phyloP scores from a whole-genome alignment of 37 sponge, comb jelly and placozoan genomes.

The Bolinopsis microptera region DNA sequence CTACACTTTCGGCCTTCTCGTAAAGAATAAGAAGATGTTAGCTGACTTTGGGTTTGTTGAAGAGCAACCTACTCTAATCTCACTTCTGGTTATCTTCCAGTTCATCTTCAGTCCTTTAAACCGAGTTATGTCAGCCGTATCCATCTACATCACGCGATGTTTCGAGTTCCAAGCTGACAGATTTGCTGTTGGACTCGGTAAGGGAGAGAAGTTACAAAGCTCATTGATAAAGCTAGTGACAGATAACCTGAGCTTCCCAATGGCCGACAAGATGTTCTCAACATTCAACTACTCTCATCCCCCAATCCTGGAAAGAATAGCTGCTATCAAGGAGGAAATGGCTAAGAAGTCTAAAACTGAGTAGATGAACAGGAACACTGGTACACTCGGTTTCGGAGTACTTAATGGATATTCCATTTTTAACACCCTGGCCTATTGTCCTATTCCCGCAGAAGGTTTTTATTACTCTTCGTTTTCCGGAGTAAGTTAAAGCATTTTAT shows the following conservation, averaged over 20 bases:
- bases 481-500: no score
- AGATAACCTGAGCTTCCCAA: slow-evolving; percentile 88
- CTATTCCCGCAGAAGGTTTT: no score
- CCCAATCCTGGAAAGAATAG: slow-evolving; percentile 80
- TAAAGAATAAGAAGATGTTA: slow-evolving; percentile 78
- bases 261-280: slow-evolving; percentile 90
- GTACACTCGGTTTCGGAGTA: no score
- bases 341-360: slow-evolving; percentile 28
- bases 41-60: slow-evolving; percentile 86
- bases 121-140: slow-evolving; percentile 73
- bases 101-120: slow-evolving; percentile 71
- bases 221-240: slow-evolving; percentile 79
- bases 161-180: slow-evolving; percentile 95
- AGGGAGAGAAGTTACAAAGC: slow-evolving; percentile 67
- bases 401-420: no score
- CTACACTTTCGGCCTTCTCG: slow-evolving; percentile 79
- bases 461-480: no score
- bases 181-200: slow-evolving; percentile 77
- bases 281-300: slow-evolving; percentile 92
- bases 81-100: slow-evolving; percentile 80
- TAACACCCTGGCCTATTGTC: no score
- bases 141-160: slow-evolving; percentile 75
- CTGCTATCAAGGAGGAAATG: slow-evolving; percentile 46
- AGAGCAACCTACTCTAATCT: slow-evolving; percentile 83
- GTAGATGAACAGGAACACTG: no score